phyloP scores from a whole-genome alignment of 2,888 invertebrate species.

The Stenolophus ochropezus region DNA sequence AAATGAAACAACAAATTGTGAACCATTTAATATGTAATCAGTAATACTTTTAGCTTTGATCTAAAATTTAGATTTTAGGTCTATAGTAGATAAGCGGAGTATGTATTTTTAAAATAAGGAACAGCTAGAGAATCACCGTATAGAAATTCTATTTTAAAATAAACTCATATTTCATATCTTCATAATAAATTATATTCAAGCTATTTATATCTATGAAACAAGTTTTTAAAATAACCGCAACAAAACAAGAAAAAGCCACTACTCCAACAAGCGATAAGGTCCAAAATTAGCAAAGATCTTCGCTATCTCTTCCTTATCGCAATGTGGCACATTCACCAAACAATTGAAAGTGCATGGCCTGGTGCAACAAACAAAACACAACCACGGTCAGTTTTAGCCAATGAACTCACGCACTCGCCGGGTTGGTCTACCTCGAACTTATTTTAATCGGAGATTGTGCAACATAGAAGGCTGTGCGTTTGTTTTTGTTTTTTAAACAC shows the following conservation, averaged over 20 bases:
- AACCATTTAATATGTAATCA: too few species aligned
- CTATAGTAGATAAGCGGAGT: too few species aligned
- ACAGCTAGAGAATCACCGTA: neutral
- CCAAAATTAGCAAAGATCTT: slow-evolving; percentile 8
- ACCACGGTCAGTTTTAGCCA: slow-evolving; percentile 42
- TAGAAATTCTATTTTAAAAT: neutral
- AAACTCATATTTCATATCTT: neutral
- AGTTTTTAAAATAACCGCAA: neutral
- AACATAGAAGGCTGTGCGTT: slow-evolving; percentile 46
- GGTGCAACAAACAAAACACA: slow-evolving; percentile 3
- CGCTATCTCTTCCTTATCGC: slow-evolving; percentile 25
- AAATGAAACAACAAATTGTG: too few species aligned
- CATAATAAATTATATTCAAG: neutral
- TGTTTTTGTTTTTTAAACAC: slow-evolving; percentile 43
- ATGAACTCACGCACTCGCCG: slow-evolving; percentile 55
- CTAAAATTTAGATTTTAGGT: too few species aligned
- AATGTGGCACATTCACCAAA: slow-evolving; percentile 32
- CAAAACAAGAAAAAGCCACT: neutral
- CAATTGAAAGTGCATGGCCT: slow-evolving; percentile 21
- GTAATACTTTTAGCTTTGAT: too few species aligned
- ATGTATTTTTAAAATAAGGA: too few species aligned
- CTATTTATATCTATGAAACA: slow-evolving; percentile 4
- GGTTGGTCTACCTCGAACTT: slow-evolving; percentile 48
- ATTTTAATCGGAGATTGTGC: slow-evolving; percentile 58
- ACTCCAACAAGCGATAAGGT: neutral